Evolutionary conservation across 2,113 vertebrate genomes (phyloP).

Genomic region (Toxotes chatareus): DNA sequence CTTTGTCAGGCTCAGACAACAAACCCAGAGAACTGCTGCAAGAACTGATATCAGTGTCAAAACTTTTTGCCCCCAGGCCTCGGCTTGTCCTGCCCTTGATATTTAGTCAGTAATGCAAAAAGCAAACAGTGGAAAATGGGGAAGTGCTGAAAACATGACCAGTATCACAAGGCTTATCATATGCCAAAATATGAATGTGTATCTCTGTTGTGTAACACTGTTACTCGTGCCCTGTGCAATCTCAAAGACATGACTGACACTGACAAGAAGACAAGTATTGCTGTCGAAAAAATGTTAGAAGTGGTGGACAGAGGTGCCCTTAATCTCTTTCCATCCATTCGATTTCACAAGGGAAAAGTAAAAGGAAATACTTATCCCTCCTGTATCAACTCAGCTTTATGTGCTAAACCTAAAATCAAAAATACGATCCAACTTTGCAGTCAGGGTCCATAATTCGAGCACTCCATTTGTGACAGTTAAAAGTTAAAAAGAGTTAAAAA

Average conservation of each 20-base stretch:
- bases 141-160: conserved; percentile 30
- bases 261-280: background rate
- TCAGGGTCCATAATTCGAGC: background rate
- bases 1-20: conserved; percentile 15
- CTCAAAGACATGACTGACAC: background rate
- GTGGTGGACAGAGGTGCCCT: background rate
- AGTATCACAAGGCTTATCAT: conserved; percentile 31
- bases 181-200: conserved; percentile 13
- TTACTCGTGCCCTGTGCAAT: conserved; percentile 21
- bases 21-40: conserved; percentile 21
- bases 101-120: conserved; percentile 21
- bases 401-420: background rate
- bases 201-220: conserved; percentile 34
- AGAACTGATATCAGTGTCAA: conserved; percentile 32
- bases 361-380: background rate
- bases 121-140: conserved; percentile 17
- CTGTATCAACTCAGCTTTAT: background rate
- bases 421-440: background rate
- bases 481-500: background rate
- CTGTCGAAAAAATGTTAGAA: too few species aligned
- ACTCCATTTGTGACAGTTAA: conserved; percentile 3
- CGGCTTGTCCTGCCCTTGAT: conserved; percentile 2
- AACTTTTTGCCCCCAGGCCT: conserved; percentile 27
- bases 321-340: background rate
- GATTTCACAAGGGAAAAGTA: background rate